Evolutionary conservation across 2,113 vertebrate genomes (phyloP), one percentile per base, ranked within the genome.

Genomic region (Porphyrio hochstetteri): DNA sequence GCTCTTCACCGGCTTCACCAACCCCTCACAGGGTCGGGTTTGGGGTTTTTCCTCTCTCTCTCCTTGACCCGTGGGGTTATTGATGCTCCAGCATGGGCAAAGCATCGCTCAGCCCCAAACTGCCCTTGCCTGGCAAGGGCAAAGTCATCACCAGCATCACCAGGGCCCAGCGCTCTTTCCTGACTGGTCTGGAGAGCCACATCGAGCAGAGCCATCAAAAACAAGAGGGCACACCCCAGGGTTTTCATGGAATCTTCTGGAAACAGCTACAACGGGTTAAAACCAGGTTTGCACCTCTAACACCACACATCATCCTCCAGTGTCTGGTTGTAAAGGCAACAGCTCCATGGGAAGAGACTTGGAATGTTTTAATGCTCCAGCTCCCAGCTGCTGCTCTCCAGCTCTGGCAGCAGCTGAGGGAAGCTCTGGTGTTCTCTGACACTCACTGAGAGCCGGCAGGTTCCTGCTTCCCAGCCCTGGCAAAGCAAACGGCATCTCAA

Each of bases 401-500:
- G n/a, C 1, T 3, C 3, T 2, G 2, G 56, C 0, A 0, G 59
- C 11, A 14, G 55, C 57, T 2, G 4, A 8, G 38, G 57, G 38
- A 44, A 59, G 48, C 63, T 71, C 56, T 6, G 20, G 44, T 1
- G 46, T 7, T 48, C 79, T 60, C 67, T 68, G 25, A 2, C 46
- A 2, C 92, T 52, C 74, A 52, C 48, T 35, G 2, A 20, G 67
- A 35, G 20, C 86, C 20, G 61, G 53, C 74, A 46, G 38, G 42
- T 38, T 87, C 82, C 63, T 9, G 3, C 13, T 65, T 72, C 53
- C 86, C 67, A 42, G 4, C 9, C 42, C 9, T 4, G 17, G n/a
- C n/a, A 23, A 60, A 63, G 50, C 24, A 0, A 71, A 28, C 0
- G 1, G 38, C 16, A 10, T 9, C 68, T 24, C 5, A 14, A 15